These are phyloP conservation scores for Chrosomus eos DNA, from an alignment of 2,797 vertebrate genomes.

Conservation along the genomic window DNA sequence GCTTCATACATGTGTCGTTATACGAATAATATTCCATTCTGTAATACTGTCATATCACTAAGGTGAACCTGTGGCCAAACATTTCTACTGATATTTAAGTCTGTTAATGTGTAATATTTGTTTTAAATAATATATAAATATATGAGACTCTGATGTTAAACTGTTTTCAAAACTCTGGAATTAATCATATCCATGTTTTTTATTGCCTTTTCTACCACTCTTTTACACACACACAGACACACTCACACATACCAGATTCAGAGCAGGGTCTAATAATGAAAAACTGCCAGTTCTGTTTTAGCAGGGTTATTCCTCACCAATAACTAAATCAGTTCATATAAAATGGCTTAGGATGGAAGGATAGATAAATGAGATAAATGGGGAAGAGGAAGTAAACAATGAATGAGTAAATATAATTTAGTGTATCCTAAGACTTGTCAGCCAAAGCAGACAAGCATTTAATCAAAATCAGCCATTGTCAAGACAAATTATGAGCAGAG, in stretches of 20 bases:
- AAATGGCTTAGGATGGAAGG: not conserved
- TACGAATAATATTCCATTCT: not conserved
- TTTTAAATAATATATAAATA: not conserved
- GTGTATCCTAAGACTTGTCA: not conserved
- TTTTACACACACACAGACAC: not conserved
- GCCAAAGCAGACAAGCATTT: conserved; percentile 6
- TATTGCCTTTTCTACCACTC: not conserved
- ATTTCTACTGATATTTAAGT: not conserved
- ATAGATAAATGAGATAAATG: not conserved
- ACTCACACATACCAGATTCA: not conserved
- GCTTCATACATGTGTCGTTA: not conserved
- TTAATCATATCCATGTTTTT: not conserved
- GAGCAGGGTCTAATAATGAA: conserved; percentile 16
- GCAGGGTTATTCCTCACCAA: conserved; percentile 8
- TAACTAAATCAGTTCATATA: conserved; percentile 18
- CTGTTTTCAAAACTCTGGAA: not conserved
- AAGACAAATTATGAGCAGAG: not conserved
- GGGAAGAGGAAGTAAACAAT: conserved; percentile 16
- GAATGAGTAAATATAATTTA: not conserved
- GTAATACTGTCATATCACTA: not conserved
- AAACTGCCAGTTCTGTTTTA: conserved; percentile 39
- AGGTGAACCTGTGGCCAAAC: not conserved
- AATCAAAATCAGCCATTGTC: not conserved
- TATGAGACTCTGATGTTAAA: no score
- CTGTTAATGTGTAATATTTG: not conserved